Evolutionary conservation across 2,888 invertebrate genomes (phyloP), one percentile per base, ranked within the genome.

Genomic region (Lasius platythorax): DNA sequence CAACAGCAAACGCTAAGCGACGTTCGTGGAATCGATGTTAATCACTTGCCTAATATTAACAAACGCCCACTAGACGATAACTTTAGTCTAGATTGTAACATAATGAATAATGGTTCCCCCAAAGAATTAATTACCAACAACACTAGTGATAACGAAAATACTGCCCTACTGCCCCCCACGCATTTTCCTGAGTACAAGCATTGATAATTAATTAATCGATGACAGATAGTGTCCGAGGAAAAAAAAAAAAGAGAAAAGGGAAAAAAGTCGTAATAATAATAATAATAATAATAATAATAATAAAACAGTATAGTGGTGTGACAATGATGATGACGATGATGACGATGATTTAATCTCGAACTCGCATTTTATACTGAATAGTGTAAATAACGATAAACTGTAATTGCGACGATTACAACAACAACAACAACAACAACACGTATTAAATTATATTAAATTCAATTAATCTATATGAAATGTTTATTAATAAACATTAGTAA

Each of bases 301-400:
- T 64, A 46, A 46, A 87, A 85, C 91, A 91, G 88, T 88, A 92
- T 94, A 94, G 93, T 92, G 92, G 93, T 94, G 94, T 94, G 93
- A 78, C 78, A 70, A 79, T 70, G 72, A 63, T 74, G n/a, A 78
- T 67, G 40, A 78, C 79, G 72, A 79, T 79, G 70, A 61, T 37
- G 72, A 72, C 73, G 79, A 81, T 61, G 73, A 94, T 92, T 93
- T 94, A 93, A 94, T 94, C 93, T 93, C 91, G 93, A 93, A 94
- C 93, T 94, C 94, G 93, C 94, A 94, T 94, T 94, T 94, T 94
- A 94, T 94, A 94, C 94, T 92, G 93, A 93, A 93, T 94, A 94
- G 94, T 94, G 94, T 94, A 94, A 93, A 94, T 94, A 93, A 93
- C 92, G 92, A 93, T 93, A 91, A 93, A 93, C 91, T 91, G 92